Conservation (phyloP, 2,888 invertebrate genomes). For the Hyalella azteca region DNA sequence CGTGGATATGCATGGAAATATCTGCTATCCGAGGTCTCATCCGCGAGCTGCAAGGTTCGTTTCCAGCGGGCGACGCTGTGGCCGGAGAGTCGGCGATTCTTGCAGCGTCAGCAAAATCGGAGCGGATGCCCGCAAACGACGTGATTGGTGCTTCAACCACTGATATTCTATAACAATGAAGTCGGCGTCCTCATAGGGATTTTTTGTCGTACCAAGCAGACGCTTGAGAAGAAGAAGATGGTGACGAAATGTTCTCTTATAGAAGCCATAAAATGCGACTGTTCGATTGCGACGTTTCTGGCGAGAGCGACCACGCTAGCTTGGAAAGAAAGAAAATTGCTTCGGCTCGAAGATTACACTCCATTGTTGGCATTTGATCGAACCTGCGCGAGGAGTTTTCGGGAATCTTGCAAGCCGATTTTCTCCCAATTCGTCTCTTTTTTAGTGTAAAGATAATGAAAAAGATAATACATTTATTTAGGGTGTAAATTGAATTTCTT, state of each 20-base stretch:
- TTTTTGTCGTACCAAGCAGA: conserved; percentile 32
- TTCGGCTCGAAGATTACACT: conserved; percentile 1
- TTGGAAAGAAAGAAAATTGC: neutral
- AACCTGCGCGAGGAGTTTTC: too few relatives aligned
- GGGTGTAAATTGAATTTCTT: too few relatives aligned
- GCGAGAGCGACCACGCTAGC: neutral
- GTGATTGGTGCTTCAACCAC: conserved; percentile 32
- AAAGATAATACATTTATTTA: too few relatives aligned
- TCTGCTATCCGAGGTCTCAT: too few relatives aligned
- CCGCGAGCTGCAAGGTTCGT: too few relatives aligned
- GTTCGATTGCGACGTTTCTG: conserved; percentile 19
- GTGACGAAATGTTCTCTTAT: conserved; percentile 18
- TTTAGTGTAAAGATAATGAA: too few relatives aligned
- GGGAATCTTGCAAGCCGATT: neutral
- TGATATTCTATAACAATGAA: conserved; percentile 35
- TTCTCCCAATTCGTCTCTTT: neutral
- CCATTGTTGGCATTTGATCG: conserved; percentile 17
- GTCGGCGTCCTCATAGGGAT: neutral
- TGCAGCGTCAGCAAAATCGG: conserved; percentile 24
- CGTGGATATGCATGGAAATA: too few relatives aligned
- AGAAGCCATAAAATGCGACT: conserved; percentile 30
- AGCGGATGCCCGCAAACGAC: conserved; percentile 30
- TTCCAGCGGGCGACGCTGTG: too few relatives aligned
- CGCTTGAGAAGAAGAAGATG: conserved; percentile 7
- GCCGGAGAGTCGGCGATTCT: too few relatives aligned